Evolutionary conservation across 2,113 vertebrate species (phyloP).

Genomic region (Andinoacara biseriatus): DNA sequence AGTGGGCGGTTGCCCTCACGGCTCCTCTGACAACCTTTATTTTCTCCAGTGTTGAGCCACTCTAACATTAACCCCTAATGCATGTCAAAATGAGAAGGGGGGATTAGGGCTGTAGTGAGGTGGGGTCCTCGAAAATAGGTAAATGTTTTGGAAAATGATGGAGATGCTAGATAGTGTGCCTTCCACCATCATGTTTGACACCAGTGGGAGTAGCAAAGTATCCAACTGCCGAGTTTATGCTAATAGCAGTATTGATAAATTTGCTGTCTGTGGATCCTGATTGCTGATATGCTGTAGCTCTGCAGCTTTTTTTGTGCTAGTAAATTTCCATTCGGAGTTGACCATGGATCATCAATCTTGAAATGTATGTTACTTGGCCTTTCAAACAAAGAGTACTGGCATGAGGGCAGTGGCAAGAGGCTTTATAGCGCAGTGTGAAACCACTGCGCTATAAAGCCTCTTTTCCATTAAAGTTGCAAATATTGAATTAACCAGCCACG

Average conservation of each 20-base stretch:
- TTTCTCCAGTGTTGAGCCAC: slow-evolving; percentile 74
- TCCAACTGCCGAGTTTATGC: slow-evolving; percentile 50
- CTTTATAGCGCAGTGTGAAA: slow-evolving; percentile 34
- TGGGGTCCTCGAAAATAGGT: not conserved
- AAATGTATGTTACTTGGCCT: slow-evolving; percentile 27
- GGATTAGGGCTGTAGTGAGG: not conserved
- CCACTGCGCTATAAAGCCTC: slow-evolving; percentile 34
- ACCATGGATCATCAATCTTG: slow-evolving; percentile 39
- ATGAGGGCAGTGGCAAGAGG: not conserved
- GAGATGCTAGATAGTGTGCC: not conserved
- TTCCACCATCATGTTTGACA: slow-evolving; percentile 19
- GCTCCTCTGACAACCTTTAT: slow-evolving; percentile 76
- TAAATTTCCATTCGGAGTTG: slow-evolving; percentile 64
- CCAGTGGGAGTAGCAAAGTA: slow-evolving; percentile 33
- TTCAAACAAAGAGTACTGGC: slow-evolving; percentile 45
- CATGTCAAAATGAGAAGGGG: not conserved
- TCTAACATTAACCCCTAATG: slow-evolving; percentile 68
- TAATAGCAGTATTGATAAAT: slow-evolving; percentile 71
- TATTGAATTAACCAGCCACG: slow-evolving; percentile 64
- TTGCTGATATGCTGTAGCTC: slow-evolving; percentile 49
- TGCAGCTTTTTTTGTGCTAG: slow-evolving; percentile 23
- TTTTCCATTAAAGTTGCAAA: slow-evolving; percentile 60
- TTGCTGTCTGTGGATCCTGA: slow-evolving; percentile 41
- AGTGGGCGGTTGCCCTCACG: slow-evolving; percentile 68
- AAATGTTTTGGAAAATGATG: slow-evolving; percentile 4